Evolutionary conservation across 2,888 invertebrate species (phyloP).

Genomic region (Cyaniris semiargus): DNA sequence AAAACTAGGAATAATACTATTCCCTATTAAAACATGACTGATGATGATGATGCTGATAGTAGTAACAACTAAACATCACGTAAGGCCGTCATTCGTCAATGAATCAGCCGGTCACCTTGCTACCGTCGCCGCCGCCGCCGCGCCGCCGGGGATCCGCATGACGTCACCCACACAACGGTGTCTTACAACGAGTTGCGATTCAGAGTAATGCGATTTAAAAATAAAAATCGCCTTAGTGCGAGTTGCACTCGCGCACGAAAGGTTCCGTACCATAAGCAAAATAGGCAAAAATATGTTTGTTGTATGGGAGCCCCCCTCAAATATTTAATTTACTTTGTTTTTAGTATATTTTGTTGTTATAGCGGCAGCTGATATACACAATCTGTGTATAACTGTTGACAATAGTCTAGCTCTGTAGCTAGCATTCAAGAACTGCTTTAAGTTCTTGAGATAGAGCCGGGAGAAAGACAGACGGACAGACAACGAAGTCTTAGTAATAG

Average conservation of each 20-base stretch:
- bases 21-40: too few relatives aligned
- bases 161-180: background rate
- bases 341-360: background rate
- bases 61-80: background rate
- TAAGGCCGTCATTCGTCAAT: background rate
- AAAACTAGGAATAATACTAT: too few relatives aligned
- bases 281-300: background rate
- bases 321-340: background rate
- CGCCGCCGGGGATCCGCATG: background rate
- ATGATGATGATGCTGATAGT: background rate
- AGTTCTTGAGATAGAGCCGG: too few relatives aligned
- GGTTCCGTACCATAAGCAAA: background rate
- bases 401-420: too few relatives aligned
- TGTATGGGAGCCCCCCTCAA: background rate
- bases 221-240: background rate
- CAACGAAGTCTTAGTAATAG: too few relatives aligned
- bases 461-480: too few relatives aligned
- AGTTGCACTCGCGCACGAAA: background rate
- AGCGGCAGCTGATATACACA: background rate
- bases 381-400: too few relatives aligned
- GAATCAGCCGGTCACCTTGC: constrained; percentile 12
- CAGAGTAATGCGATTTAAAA: background rate
- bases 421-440: too few relatives aligned
- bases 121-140: too few relatives aligned
- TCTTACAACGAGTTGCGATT: background rate